Evolutionary conservation across 2,888 invertebrate genomes (phyloP), one percentile per base, ranked within the genome.

Genomic region (Patella caerulea): DNA sequence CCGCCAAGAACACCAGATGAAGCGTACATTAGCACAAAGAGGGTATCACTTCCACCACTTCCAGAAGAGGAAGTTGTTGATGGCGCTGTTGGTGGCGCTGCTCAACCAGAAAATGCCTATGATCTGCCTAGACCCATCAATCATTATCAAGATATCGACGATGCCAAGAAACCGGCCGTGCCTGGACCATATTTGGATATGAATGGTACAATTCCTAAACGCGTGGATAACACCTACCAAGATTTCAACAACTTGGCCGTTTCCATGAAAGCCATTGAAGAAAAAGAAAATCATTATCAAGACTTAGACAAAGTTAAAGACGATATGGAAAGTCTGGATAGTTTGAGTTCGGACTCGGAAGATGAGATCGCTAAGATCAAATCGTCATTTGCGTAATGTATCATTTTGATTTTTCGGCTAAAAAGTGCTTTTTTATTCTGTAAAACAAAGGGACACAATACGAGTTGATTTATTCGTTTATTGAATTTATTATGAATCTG

Each of bases 251-350:
- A 52, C 54, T 34, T 56, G 29, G 75, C 70, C 12, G 29, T 34
- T 54, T 54, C 70, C 24, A 54, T 70, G 29, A 55, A 19, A 29
- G 53, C n/a, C 24, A 7, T 14, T 19, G 76, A 76, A 11, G 45
- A 76, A 15, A 72, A 65, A 24, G 76, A 59, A 19, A 72, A 76
- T 72, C 76, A 45, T 29, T 76, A 76, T 72, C 72, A 76, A 14
- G 72, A 72, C 24, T 53, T 76, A 12, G 72, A 76, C 45, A 65
- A 72, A 52, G 19, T 76, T 29, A 65, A 65, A 24, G 65, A 24
- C 11, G 65, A 65, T 12, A 24, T 65, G 11, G 65, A 65, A 3
- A 45, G 45, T 9, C 19, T 65, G 12, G 14, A 14, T 0, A 24
- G 24, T 65, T 19, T 65, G 24, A 65, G 65, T 65, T 65, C 65